Evolutionary conservation across 1,140 invertebrate species (phyloP).

Genomic region (Contarinia nasturtii): DNA sequence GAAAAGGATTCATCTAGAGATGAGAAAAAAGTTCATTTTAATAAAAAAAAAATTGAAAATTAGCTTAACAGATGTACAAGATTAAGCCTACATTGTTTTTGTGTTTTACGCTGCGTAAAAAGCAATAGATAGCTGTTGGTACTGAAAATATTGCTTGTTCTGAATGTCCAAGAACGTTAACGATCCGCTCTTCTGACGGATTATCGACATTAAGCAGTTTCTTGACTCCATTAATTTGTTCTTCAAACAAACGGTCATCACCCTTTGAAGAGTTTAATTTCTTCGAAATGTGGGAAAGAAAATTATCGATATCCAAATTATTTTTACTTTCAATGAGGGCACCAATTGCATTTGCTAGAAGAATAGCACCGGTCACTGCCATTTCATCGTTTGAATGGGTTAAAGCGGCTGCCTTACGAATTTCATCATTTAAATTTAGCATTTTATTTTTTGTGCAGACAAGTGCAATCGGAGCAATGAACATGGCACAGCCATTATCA

Average conservation of each 20-base stretch:
- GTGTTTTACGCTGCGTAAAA: slow-evolving; percentile 36
- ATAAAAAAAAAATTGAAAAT: background rate
- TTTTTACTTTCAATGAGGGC: slow-evolving; percentile 26
- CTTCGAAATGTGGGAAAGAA: slow-evolving; percentile 39
- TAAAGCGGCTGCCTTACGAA: slow-evolving; percentile 31
- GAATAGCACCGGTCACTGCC: slow-evolving; percentile 46
- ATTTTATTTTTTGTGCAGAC: slow-evolving; percentile 31
- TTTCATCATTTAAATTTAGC: slow-evolving; percentile 28
- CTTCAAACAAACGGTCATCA: slow-evolving; percentile 12
- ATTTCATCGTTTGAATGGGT: slow-evolving; percentile 50
- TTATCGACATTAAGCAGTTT: slow-evolving; percentile 26
- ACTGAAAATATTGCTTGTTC: slow-evolving; percentile 49
- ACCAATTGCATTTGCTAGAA: slow-evolving; percentile 37
- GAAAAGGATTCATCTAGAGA: slow-evolving; percentile 32
- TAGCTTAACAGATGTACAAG: background rate
- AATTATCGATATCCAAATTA: slow-evolving; percentile 27
- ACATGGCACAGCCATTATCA: slow-evolving; percentile 65
- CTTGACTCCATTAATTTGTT: slow-evolving; percentile 25
- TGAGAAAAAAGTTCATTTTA: slow-evolving; percentile 4
- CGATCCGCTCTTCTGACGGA: slow-evolving; percentile 28
- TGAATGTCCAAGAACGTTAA: slow-evolving; percentile 35
- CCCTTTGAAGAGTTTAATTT: slow-evolving; percentile 32
- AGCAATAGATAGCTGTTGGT: slow-evolving; percentile 57
- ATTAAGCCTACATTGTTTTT: slow-evolving; percentile 34
- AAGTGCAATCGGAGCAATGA: slow-evolving; percentile 47